Evolutionary conservation across 1,140 invertebrate species (phyloP), one percentile per base, ranked within the genome.

Genomic region (Drosophila insularis): DNA sequence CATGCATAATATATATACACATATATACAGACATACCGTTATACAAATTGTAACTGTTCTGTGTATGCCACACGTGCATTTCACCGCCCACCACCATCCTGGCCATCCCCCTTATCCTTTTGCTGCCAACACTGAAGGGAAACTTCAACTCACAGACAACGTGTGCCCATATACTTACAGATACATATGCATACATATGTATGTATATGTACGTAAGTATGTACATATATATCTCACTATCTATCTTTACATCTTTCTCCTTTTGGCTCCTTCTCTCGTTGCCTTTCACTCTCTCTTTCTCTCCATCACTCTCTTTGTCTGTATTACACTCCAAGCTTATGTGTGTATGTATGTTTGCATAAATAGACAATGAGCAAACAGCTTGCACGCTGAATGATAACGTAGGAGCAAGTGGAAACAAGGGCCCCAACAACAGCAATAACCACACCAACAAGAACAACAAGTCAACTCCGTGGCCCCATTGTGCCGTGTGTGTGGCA

Each of bases 341-440:
- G 63, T 70, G 13, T 87, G 58, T 80, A 66, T 87, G 70, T 75
- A 67, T 79, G 82, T 84, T 82, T 84, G 79, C 84, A 87, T 87
- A 87, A 87, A 89, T 87, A 87, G 84, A 87, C 84, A 87, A 87
- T 87, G 84, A 87, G 80, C 84, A 87, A 87, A 87, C 84, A 87
- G 84, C 84, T 87, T 87, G 84, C 84, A 72, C 75, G 74, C 84
- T 87, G 80, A 89, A 87, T 89, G 84, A 87, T 87, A 87, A 89
- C 84, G 84, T 71, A 71, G 79, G 63, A 89, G 72, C 82, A 69
- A 61, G 74, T 62, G 65, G 73, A 82, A 82, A 77, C 81, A 73
- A 65, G 64, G 81, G 63, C 53, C 50, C 68, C 70, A 50, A 21
- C 74, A 81, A 43, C 63, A 70, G 68, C 75, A 60, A 63, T 37